Percentiles rank a stretch among this genome's conserved stretches.
Conservation (phyloP, 2,113 vertebrate genomes). For the Aix galericulata region DNA sequence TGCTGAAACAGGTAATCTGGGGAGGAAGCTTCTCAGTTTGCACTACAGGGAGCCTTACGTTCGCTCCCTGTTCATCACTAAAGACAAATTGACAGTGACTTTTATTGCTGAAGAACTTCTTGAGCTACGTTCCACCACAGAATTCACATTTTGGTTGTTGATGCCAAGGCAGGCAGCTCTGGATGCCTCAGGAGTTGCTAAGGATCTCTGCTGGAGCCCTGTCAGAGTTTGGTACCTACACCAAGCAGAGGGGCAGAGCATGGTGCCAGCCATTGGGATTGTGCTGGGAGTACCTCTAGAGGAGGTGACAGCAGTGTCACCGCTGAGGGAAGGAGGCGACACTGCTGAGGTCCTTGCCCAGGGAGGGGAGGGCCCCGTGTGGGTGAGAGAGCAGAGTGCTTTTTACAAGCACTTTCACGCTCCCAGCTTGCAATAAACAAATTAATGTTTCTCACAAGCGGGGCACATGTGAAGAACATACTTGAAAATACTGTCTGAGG, state of each 20-base stretch:
- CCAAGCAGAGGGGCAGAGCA: neutral
- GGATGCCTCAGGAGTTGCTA: neutral
- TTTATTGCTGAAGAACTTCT: neutral
- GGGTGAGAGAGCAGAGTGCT: neutral
- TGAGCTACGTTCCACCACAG: accelerated
- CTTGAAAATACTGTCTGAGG: constrained; percentile 2
- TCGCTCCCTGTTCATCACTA: neutral
- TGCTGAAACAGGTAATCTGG: neutral
- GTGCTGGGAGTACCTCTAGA: neutral
- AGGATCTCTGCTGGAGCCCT: neutral
- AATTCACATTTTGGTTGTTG: neutral
- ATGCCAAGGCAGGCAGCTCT: neutral
- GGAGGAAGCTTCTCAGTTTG: neutral
- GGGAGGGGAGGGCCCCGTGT: neutral
- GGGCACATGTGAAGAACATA: neutral
- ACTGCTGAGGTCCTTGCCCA: neutral
- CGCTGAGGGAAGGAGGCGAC: neutral
- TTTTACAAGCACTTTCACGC: neutral
- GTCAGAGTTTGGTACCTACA: neutral
- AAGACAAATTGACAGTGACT: neutral
- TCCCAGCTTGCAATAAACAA: neutral
- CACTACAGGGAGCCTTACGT: neutral
- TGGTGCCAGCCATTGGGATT: neutral
- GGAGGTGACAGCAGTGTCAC: neutral
- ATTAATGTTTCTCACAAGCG: neutral